Conservation (phyloP, 2,797 vertebrate species). For the Rhinoraja longicauda region DNA sequence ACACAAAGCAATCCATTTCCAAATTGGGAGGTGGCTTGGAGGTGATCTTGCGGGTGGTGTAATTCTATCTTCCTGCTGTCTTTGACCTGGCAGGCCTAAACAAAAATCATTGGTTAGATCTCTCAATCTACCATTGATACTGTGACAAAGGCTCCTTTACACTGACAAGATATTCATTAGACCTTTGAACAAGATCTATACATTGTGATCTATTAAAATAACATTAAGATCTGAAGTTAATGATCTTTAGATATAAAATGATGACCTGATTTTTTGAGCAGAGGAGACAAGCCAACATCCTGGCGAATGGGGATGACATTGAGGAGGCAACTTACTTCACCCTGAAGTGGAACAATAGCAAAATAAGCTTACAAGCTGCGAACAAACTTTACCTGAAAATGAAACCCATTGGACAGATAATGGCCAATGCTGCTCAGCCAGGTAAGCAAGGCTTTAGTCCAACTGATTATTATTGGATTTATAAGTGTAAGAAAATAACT, state of each 20-base stretch:
- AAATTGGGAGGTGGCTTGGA: no score
- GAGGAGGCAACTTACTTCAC: neutral
- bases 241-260: neutral
- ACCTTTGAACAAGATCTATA: no score
- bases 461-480: neutral
- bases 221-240: neutral
- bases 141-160: no score
- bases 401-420: neutral
- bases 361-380: neutral
- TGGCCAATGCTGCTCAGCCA: conserved; percentile 4
- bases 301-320: neutral
- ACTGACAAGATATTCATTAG: no score
- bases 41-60: no score
- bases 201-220: neutral
- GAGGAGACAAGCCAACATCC: neutral
- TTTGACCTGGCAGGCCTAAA: no score
- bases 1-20: no score
- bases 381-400: neutral
- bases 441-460: neutral
- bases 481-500: no score
- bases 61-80: no score
- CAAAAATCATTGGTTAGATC: no score
- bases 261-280: neutral
- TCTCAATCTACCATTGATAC: no score
- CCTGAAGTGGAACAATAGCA: neutral